Percentiles rank a stretch among this genome's conserved stretches.
phyloP scores from a whole-genome alignment of 1,140 invertebrate genomes.

The Neodiprion lecontei region DNA sequence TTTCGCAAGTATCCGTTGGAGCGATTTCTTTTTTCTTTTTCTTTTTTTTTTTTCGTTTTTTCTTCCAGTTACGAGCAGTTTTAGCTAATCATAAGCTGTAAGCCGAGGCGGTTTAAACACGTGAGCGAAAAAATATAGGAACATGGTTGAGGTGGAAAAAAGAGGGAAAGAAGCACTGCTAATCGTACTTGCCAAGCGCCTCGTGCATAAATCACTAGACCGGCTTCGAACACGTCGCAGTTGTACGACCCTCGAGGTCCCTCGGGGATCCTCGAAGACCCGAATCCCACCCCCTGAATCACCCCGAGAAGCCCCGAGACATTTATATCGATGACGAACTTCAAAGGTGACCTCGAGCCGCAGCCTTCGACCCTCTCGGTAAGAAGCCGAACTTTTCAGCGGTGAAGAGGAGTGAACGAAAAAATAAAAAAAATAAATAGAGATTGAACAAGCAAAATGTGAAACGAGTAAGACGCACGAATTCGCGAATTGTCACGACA shows the following conservation, averaged over 20 bases:
- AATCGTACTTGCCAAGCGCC: background rate
- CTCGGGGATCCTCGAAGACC: background rate
- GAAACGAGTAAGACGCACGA: too few relatives aligned
- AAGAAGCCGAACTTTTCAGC: background rate
- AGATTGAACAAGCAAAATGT: too few relatives aligned
- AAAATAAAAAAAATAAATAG: too few relatives aligned
- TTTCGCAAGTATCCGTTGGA: background rate
- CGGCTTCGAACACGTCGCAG: background rate
- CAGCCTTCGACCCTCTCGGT: background rate
- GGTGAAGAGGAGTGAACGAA: background rate
- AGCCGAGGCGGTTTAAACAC: too few relatives aligned
- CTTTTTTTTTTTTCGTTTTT: background rate
- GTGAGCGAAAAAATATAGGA: too few relatives aligned
- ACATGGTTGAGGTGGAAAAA: background rate
- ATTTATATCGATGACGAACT: constrained; percentile 4
- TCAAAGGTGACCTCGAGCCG: background rate
- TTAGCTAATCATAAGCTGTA: background rate
- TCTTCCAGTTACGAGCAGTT: background rate
- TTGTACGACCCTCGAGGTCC: background rate
- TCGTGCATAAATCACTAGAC: background rate
- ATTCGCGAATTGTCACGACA: too few relatives aligned
- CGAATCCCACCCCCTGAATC: background rate
- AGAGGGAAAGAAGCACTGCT: background rate
- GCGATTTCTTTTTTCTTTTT: background rate
- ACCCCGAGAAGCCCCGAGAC: constrained; percentile 1